A percentile compares a stretch with the other conserved stretches of the same genome.
Evolutionary conservation across 2,113 vertebrate genomes (phyloP).

Genomic region (Elaphurus davidianus): DNA sequence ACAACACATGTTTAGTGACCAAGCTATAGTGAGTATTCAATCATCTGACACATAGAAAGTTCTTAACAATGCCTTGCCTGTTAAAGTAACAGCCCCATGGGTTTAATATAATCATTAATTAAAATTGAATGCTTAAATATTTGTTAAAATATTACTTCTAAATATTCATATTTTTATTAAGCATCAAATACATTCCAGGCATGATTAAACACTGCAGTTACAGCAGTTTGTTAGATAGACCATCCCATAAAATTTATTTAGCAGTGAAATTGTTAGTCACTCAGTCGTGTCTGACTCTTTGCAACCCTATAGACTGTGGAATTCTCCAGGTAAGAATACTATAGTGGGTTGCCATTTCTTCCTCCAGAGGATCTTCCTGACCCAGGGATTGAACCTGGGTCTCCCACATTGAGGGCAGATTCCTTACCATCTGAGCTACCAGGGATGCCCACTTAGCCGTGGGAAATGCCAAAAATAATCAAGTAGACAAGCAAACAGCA

Average conservation of each 20-base stretch:
- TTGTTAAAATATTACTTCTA: neutral
- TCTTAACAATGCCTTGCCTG: neutral
- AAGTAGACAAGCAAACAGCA: neutral
- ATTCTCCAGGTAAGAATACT: neutral
- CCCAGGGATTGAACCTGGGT: neutral
- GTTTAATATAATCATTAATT: neutral
- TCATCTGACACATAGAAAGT: neutral
- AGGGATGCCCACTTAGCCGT: neutral
- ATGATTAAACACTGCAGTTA: neutral
- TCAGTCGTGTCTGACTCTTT: neutral
- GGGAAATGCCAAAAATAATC: neutral
- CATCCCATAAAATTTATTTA: neutral
- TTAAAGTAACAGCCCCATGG: neutral
- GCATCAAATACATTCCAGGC: neutral
- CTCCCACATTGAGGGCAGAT: neutral
- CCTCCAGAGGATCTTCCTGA: neutral
- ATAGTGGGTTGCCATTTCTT: neutral
- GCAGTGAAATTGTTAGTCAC: neutral
- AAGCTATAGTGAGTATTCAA: neutral
- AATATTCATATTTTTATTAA: conserved; percentile 13
- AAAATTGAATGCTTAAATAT: neutral
- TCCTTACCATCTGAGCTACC: neutral
- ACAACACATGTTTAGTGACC: neutral
- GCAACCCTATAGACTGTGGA: neutral
- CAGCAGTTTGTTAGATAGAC: neutral